A percentile compares a stretch with the other conserved stretches of the same genome.
phyloP scores from a whole-genome alignment of 2,113 vertebrate genomes.

The Proteles cristata region DNA sequence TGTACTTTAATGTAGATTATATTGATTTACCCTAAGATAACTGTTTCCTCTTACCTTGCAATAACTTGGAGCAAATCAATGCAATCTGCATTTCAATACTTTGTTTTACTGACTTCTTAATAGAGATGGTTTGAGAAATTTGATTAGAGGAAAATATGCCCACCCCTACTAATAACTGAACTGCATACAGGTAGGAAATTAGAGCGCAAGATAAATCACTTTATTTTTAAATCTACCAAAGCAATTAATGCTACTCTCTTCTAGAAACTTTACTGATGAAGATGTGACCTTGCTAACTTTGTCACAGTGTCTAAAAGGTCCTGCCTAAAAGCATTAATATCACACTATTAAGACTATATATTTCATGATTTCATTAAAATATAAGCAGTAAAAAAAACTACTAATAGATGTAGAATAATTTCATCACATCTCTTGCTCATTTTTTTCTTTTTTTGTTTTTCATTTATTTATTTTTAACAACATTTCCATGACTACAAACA shows the following conservation, averaged over 20 bases:
- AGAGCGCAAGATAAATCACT: conserved; percentile 68
- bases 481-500: neutral
- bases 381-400: neutral
- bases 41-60: conserved; percentile 73
- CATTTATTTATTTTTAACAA: neutral
- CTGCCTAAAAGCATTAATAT: neutral
- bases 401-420: neutral
- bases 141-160: conserved; percentile 67
- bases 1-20: conserved; percentile 72
- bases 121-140: conserved; percentile 65
- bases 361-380: neutral
- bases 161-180: conserved; percentile 70
- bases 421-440: neutral
- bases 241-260: conserved; percentile 61
- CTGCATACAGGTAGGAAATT: conserved; percentile 39
- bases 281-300: conserved; percentile 66
- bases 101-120: conserved; percentile 76
- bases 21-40: conserved; percentile 71
- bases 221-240: conserved; percentile 75
- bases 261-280: conserved; percentile 25
- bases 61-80: conserved; percentile 75
- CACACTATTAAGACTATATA: neutral
- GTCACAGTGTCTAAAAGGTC: neutral
- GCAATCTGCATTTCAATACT: conserved; percentile 66
- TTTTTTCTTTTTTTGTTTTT: neutral